Evolutionary conservation across 2,888 invertebrate genomes (phyloP), one percentile per base, ranked within the genome.

Genomic region (Sarcophaga carnaria): DNA sequence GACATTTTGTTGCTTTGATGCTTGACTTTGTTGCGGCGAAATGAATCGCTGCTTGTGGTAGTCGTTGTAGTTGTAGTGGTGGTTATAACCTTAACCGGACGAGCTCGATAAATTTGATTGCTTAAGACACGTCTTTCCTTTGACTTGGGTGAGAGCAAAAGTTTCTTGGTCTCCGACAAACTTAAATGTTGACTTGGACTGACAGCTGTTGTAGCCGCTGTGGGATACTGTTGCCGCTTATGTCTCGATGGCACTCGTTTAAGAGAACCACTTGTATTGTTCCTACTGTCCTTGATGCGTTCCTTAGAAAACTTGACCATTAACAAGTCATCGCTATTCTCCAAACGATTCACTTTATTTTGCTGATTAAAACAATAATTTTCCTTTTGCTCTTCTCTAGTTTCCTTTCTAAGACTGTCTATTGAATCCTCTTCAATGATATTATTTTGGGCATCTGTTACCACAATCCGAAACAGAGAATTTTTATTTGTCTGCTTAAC

Each of bases 1-100:
- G 95, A 95, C 95, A 95, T 95, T 89, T 93, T 94, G 74, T 89
- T 94, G 83, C 84, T 85, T 71, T 88, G 87, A 60, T 88, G 86
- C 5, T 87, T 88, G 11, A 85, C 94, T 94, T 80, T 89, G 71
- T 85, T 88, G 59, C 87, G 88, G 27, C 90, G 90, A 75, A 92
- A 90, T 4, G 91, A 91, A 82, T 92, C 91, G n/a, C 54, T 47
- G 37, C 63, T 5, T 3, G 84, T 74, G 5, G 80, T 80, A 25
- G 83, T 79, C 0, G 78, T 79, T 14, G 83, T 62, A 1, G 62
- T 83, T 12, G 80, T 84, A 86, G 90, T 89, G 72, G 91, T 70
- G 71, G 92, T 88, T 76, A 92, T 89, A 47, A 93, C 92, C 87
- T 92, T 92, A 71, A 91, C 88, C 47, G 93, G 93, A 60, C 93